A percentile compares a stretch with the other conserved stretches of the same genome.
Evolutionary conservation across 1,140 invertebrate genomes (phyloP).

Genomic region (Tyrophagus putrescentiae): DNA sequence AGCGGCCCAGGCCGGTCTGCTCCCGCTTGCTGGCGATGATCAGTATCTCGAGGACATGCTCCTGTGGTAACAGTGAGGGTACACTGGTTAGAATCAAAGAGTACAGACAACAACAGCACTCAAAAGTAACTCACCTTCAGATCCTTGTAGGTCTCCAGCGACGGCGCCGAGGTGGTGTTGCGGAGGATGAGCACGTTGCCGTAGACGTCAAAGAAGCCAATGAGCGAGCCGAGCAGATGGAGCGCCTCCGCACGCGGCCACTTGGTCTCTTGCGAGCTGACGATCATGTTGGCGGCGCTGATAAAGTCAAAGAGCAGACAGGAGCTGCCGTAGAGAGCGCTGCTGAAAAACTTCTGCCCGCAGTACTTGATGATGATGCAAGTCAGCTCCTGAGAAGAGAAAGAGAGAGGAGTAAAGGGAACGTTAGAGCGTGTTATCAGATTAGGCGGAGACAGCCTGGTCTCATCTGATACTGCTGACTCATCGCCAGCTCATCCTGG

Average conservation of each 20-base stretch:
- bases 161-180: slow-evolving; percentile 50
- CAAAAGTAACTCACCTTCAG: slow-evolving; percentile 47
- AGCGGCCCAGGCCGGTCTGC: slow-evolving; percentile 65
- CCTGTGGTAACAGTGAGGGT: slow-evolving; percentile 41
- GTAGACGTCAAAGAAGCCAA: slow-evolving; percentile 61
- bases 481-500: neutral
- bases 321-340: slow-evolving; percentile 71
- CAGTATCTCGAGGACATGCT: slow-evolving; percentile 71
- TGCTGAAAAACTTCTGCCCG: slow-evolving; percentile 62
- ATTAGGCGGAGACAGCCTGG: slow-evolving; percentile 15
- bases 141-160: slow-evolving; percentile 53
- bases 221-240: slow-evolving; percentile 69
- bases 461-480: too few relatives aligned
- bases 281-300: slow-evolving; percentile 67
- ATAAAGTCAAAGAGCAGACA: slow-evolving; percentile 75
- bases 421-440: slow-evolving; percentile 18
- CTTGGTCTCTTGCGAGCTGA: slow-evolving; percentile 58
- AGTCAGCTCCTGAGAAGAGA: slow-evolving; percentile 40
- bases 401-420: slow-evolving; percentile 14
- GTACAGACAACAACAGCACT: neutral
- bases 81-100: neutral
- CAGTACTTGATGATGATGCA: slow-evolving; percentile 51
- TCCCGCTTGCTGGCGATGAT: slow-evolving; percentile 69
- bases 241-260: slow-evolving; percentile 75
- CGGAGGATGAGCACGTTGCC: slow-evolving; percentile 64